Base-by-base conservation (phyloP, 2,797 vertebrate genomes). In the Botia kubotai region DNA sequence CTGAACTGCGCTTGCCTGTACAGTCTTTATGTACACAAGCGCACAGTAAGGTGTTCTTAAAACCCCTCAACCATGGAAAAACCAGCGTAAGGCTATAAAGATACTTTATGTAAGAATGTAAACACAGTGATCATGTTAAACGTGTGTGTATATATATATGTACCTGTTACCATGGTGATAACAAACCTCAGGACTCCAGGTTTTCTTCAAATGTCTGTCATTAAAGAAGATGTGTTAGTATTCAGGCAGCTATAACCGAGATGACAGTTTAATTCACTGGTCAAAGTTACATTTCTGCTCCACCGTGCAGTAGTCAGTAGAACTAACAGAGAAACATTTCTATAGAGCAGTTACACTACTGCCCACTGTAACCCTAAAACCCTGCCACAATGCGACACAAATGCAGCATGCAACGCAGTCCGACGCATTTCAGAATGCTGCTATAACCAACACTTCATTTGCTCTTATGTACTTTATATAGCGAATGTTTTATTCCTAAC, bases 1-100 rank as follows among this genome's bases (percentile, higher is more conserved):
- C 62, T 26, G 50, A 77, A 48, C 2, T 74, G 43, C 43, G 8
- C 13, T 57, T 48, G 72, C 57, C 48, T 74, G 57, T 53, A 16
- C 16, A 53, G 52, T 68, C 19, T 19, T 46, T 46, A 46, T 46
- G 43, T 46, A 11, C 43, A 46, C 43, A 46, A 8, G 8, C 43
- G 8, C 43, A 11, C 43, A 11, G 43, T 46, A 11, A 46, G 43
- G 43, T 46, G 43, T 46, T 11, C 43, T 11, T 46, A 10, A 46
- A 46, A 46, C 8, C 43, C 8, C 23, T 62, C 13, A 14, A 11
- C n/a, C 57, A 3, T 60, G 3, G 4, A 26, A 29, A 62, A 33
- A 29, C 10, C 13, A 16, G 12, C 23, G 21, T 46, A 33, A 33
- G 36, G 12, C 7, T 3, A 23, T 2, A 12, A 13, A 60, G 19